These are phyloP conservation scores for Periplaneta americana DNA, from an alignment of 1,140 invertebrate species.

Conservation along the genomic window DNA sequence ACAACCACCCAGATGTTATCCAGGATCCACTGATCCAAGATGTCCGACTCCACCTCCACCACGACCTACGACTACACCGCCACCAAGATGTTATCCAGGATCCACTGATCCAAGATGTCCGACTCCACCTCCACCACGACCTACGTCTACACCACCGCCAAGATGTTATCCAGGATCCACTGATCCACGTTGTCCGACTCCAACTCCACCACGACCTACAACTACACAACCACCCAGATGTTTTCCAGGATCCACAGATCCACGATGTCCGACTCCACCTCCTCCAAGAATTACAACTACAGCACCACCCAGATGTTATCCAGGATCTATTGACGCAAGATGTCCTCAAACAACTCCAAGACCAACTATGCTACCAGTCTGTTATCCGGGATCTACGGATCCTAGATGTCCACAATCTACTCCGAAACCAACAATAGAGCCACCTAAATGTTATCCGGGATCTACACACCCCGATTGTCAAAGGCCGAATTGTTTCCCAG, in stretches of 20 bases:
- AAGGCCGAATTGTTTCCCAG: conserved; percentile 12
- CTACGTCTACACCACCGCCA: conserved; percentile 25
- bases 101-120: conserved; percentile 30
- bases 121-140: not conserved
- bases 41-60: conserved; percentile 25
- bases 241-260: conserved; percentile 25
- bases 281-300: conserved; percentile 25
- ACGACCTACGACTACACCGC: conserved; percentile 8
- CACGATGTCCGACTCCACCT: conserved; percentile 25
- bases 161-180: conserved; percentile 31
- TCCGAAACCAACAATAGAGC: too few relatives aligned
- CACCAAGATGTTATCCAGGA: conserved; percentile 27
- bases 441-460: too few relatives aligned
- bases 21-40: conserved; percentile 34
- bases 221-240: conserved; percentile 21
- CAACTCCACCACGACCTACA: conserved; percentile 2
- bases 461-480: too few relatives aligned
- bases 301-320: conserved; percentile 20
- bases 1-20: conserved; percentile 26
- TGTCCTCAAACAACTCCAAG: conserved; percentile 26
- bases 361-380: conserved; percentile 21
- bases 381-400: conserved; percentile 32
- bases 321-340: conserved; percentile 24
- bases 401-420: conserved; percentile 36
- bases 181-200: conserved; percentile 28